These are phyloP conservation scores for Macrotus californicus DNA, from an alignment of 2,113 vertebrate species.

Conservation along the genomic window DNA sequence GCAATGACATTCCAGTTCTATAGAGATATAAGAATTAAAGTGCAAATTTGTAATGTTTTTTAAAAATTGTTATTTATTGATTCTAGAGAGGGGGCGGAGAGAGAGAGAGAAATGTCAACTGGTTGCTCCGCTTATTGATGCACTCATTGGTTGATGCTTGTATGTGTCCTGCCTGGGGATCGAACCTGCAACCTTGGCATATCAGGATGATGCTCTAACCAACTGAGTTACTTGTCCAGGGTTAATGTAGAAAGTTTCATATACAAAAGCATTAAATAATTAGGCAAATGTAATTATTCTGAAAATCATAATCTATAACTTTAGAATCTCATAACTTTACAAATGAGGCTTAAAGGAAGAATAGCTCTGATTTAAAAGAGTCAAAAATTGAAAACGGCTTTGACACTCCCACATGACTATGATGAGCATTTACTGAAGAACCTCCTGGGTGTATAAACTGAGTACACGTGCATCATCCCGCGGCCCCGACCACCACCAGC, in stretches of 20 bases:
- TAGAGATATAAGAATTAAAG: neutral
- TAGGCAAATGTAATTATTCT: neutral
- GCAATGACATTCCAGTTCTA: neutral
- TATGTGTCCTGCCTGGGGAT: too few species aligned
- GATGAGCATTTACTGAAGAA: neutral
- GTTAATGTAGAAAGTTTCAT: neutral
- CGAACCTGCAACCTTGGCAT: too few species aligned
- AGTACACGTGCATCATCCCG: neutral
- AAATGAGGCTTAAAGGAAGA: neutral
- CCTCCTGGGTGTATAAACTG: neutral
- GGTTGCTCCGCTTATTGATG: too few species aligned
- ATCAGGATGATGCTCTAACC: too few species aligned
- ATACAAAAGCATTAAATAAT: neutral
- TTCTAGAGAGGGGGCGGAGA: too few species aligned
- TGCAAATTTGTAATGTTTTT: neutral
- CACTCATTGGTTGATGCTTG: too few species aligned
- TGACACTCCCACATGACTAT: neutral
- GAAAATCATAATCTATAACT: slow-evolving; percentile 6
- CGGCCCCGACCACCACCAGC: neutral
- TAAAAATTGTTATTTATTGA: too few species aligned
- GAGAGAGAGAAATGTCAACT: too few species aligned
- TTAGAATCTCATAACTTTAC: neutral
- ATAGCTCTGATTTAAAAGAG: neutral
- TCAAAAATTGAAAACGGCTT: neutral
- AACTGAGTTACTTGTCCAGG: too few species aligned